A percentile compares a stretch with the other conserved stretches of the same genome.
Evolutionary conservation across 92 coral and sea anemone genomes (phyloP).

Genomic region (Epizoanthus stellaris): DNA sequence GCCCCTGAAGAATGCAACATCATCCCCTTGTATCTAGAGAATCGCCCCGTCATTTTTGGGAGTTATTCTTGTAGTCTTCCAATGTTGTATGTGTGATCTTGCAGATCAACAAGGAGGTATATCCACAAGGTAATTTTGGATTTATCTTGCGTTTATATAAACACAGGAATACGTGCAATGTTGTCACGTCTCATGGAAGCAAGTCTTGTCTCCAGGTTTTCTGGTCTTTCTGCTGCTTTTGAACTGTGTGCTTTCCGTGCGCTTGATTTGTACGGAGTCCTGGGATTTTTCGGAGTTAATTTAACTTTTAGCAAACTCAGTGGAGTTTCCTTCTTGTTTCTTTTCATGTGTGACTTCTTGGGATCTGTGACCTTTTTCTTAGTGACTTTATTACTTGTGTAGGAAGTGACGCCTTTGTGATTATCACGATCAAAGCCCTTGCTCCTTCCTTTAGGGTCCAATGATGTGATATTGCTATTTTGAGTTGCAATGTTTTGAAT

Average conservation of each 20-base stretch:
- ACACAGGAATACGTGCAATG: not conserved
- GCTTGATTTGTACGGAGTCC: not conserved
- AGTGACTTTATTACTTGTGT: too few relatives aligned
- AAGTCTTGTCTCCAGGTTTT: not conserved
- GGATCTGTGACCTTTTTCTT: too few relatives aligned
- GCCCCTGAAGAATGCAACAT: too few relatives aligned
- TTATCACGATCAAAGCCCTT: not conserved
- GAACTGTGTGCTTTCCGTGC: constrained; percentile 1
- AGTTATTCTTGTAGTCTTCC: too few relatives aligned
- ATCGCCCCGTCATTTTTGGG: too few relatives aligned
- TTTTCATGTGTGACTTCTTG: not conserved
- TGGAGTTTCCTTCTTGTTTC: not conserved
- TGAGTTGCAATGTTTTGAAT: not conserved
- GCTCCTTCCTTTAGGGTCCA: not conserved
- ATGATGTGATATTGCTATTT: not conserved
- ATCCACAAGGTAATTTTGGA: not conserved
- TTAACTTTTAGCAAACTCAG: too few relatives aligned
- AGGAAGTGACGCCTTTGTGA: not conserved
- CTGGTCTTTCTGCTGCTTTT: not conserved
- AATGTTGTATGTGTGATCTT: too few relatives aligned
- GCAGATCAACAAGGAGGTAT: too few relatives aligned
- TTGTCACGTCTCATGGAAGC: constrained; percentile 11
- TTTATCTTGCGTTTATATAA: not conserved
- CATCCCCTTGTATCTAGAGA: too few relatives aligned
- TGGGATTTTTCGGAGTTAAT: not conserved